Percentiles rank a stretch among this genome's conserved stretches.
Evolutionary conservation across 2,113 vertebrate species (phyloP).

Genomic region (Bungarus multicinctus): DNA sequence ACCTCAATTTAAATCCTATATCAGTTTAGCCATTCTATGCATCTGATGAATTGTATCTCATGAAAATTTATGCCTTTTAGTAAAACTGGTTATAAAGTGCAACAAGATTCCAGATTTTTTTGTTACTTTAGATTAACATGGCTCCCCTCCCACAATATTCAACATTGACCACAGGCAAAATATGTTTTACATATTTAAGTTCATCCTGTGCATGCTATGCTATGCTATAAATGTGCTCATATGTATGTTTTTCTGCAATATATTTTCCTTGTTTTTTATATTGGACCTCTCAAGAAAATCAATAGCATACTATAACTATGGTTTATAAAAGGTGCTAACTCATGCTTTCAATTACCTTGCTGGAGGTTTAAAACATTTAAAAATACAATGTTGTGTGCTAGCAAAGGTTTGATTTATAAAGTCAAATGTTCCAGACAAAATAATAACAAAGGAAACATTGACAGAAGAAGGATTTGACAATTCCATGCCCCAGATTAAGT

Average conservation of each 20-base stretch:
- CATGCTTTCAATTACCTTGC: not conserved
- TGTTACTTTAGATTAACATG: not conserved
- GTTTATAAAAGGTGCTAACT: not conserved
- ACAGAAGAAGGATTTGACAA: not conserved
- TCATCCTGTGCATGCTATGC: not conserved
- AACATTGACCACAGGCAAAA: not conserved
- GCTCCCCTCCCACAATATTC: not conserved
- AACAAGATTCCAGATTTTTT: not conserved
- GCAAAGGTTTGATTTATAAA: not conserved
- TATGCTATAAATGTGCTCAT: not conserved
- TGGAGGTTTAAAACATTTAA: not conserved
- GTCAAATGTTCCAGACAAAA: not conserved
- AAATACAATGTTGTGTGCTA: not conserved
- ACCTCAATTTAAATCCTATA: not conserved
- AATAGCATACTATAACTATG: not conserved
- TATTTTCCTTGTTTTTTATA: not conserved
- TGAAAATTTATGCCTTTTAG: not conserved
- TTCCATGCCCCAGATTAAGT: conserved; percentile 4
- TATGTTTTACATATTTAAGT: not conserved
- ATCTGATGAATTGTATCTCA: not conserved
- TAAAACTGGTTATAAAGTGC: not conserved
- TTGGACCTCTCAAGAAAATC: not conserved
- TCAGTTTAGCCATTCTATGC: not conserved
- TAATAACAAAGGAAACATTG: not conserved
- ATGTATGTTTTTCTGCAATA: not conserved